Evolutionary conservation across 2,888 invertebrate genomes (phyloP).

Genomic region (Dolichomitus sp.): DNA sequence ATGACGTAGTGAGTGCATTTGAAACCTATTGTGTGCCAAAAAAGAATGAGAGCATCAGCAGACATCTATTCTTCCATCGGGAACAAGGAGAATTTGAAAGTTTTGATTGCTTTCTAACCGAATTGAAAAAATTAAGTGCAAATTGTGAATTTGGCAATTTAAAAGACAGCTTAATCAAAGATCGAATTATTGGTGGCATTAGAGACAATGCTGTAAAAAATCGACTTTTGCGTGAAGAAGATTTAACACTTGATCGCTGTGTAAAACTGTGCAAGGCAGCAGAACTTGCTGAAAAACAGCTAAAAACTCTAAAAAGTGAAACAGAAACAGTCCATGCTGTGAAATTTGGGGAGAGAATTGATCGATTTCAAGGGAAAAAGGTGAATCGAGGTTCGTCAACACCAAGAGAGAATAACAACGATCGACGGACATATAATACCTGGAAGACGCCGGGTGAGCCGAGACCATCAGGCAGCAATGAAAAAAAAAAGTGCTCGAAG

Average conservation of each 20-base stretch:
- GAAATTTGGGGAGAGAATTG: neutral
- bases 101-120: conserved; percentile 71
- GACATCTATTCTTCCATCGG: neutral
- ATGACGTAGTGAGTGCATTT: too few species aligned
- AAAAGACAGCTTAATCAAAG: conserved; percentile 70
- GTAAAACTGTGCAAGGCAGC: conserved; percentile 67
- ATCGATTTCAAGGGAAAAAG: too few species aligned
- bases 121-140: conserved; percentile 67
- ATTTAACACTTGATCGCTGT: conserved; percentile 64
- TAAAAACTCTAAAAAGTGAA: conserved; percentile 46
- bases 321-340: conserved; percentile 27
- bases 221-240: conserved; percentile 68
- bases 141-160: conserved; percentile 70
- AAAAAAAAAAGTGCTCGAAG: conserved; percentile 8
- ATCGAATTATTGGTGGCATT: conserved; percentile 71
- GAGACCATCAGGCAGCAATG: neutral
- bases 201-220: conserved; percentile 65
- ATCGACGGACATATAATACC: too few species aligned
- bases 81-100: conserved; percentile 63
- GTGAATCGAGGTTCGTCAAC: too few species aligned
- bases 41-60: too few species aligned
- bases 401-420: too few species aligned
- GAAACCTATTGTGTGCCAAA: too few species aligned
- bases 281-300: conserved; percentile 65
- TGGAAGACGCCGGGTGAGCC: neutral